Evolutionary conservation across 2,113 vertebrate species (phyloP).

Genomic region (Aleadryas rufinucha): DNA sequence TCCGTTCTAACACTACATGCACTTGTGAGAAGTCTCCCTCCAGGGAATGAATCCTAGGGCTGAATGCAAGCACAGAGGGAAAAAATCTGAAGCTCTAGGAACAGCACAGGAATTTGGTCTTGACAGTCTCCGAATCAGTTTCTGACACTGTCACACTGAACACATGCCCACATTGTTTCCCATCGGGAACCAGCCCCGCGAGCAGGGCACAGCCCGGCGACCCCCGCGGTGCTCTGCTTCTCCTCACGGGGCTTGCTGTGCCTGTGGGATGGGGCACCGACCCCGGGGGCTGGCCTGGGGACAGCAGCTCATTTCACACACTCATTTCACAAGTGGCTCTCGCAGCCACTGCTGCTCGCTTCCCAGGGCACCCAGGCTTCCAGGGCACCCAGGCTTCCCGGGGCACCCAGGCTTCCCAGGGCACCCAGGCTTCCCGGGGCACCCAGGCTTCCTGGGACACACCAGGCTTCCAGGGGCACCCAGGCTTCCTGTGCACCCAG

Average conservation of each 20-base stretch:
- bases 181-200: fast-evolving
- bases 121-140: background rate
- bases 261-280: background rate
- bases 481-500: background rate
- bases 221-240: background rate
- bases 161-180: background rate
- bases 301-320: background rate
- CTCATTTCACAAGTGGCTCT: background rate
- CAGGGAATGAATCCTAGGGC: background rate
- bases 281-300: fast-evolving
- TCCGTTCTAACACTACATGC: background rate
- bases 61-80: background rate
- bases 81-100: background rate
- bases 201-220: fast-evolving
- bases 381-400: background rate
- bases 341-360: fast-evolving
- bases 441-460: too few relatives aligned
- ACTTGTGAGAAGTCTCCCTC: background rate
- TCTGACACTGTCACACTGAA: background rate
- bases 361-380: too few relatives aligned
- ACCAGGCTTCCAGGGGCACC: too few relatives aligned
- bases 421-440: too few relatives aligned
- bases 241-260: background rate
- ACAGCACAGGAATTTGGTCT: background rate
- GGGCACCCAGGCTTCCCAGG: too few relatives aligned